phyloP scores from a whole-genome alignment of 2,888 invertebrate species.

The Polia nebulosa region DNA sequence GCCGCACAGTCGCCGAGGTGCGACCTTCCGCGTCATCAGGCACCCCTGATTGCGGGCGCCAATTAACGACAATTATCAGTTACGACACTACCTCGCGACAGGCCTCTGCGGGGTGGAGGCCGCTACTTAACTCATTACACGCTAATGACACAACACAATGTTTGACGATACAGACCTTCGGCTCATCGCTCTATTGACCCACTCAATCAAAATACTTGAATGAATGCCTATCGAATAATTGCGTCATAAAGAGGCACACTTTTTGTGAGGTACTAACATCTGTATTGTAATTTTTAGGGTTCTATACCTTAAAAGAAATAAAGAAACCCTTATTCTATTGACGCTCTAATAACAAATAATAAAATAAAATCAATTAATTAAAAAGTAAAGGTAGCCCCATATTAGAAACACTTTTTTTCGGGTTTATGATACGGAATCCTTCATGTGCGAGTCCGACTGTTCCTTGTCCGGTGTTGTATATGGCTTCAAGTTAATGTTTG shows the following conservation, averaged over 20 bases:
- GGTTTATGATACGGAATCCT: too few species aligned
- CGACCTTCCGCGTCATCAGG: conserved; percentile 59
- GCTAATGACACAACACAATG: conserved; percentile 43
- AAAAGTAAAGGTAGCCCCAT: too few species aligned
- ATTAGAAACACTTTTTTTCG: too few species aligned
- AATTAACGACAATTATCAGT: conserved; percentile 48
- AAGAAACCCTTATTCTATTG: too few species aligned
- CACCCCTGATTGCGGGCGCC: conserved; percentile 32
- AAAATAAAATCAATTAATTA: too few species aligned
- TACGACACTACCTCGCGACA: conserved; percentile 41
- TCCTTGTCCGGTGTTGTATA: too few species aligned
- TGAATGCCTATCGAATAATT: conserved; percentile 1
- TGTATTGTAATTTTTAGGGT: conserved; percentile 1
- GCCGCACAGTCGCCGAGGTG: conserved; percentile 6
- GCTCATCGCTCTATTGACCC: conserved; percentile 20
- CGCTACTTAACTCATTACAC: conserved; percentile 17
- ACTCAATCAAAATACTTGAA: conserved; percentile 33
- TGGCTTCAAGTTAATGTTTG: neutral
- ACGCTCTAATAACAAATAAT: too few species aligned
- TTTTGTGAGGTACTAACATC: neutral
- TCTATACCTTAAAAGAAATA: too few species aligned
- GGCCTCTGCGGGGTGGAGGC: conserved; percentile 13
- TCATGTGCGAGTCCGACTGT: too few species aligned
- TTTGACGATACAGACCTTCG: conserved; percentile 30
- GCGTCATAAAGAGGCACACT: neutral